These are phyloP conservation scores for Epicampocera succincta DNA, from an alignment of 2,888 invertebrate species.

Conservation along the genomic window DNA sequence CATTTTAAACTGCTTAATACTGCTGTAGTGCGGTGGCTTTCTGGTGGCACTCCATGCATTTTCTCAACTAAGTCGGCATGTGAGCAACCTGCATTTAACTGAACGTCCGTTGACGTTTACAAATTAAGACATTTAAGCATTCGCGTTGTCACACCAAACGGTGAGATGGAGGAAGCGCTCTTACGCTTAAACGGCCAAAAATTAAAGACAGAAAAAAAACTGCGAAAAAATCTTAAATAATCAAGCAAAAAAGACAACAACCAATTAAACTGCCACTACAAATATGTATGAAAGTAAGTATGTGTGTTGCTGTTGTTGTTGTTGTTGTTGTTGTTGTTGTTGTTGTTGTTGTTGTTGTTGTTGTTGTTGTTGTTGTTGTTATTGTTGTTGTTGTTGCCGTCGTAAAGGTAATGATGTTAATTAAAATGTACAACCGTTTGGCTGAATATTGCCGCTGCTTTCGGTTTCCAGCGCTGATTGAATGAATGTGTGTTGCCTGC, in stretches of 20 bases:
- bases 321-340: slow-evolving; percentile 48
- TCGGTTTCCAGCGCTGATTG: slow-evolving; percentile 20
- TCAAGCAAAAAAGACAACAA: slow-evolving; percentile 50
- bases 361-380: slow-evolving; percentile 14
- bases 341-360: slow-evolving; percentile 42
- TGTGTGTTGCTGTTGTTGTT: slow-evolving; percentile 16
- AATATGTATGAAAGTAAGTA: too few species aligned
- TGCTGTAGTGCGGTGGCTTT: neutral
- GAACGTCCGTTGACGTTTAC: slow-evolving; percentile 60
- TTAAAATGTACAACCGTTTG: slow-evolving; percentile 69
- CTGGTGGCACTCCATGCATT: slow-evolving; percentile 9
- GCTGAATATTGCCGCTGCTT: slow-evolving; percentile 42
- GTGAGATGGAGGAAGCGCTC: slow-evolving; percentile 12
- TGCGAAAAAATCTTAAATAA: slow-evolving; percentile 29
- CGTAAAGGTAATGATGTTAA: slow-evolving; percentile 69
- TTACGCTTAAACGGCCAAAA: slow-evolving; percentile 24
- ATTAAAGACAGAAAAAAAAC: slow-evolving; percentile 3
- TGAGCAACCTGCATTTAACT: slow-evolving; percentile 49
- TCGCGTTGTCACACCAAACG: slow-evolving; percentile 53
- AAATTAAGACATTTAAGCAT: slow-evolving; percentile 67
- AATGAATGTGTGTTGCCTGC: slow-evolving; percentile 28
- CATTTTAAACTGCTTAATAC: neutral
- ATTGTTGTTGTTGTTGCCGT: slow-evolving; percentile 41
- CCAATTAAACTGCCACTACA: slow-evolving; percentile 58
- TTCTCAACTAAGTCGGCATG: slow-evolving; percentile 20